Conservation (phyloP, 2,113 vertebrate genomes). For the Coreoperca whiteheadi region DNA sequence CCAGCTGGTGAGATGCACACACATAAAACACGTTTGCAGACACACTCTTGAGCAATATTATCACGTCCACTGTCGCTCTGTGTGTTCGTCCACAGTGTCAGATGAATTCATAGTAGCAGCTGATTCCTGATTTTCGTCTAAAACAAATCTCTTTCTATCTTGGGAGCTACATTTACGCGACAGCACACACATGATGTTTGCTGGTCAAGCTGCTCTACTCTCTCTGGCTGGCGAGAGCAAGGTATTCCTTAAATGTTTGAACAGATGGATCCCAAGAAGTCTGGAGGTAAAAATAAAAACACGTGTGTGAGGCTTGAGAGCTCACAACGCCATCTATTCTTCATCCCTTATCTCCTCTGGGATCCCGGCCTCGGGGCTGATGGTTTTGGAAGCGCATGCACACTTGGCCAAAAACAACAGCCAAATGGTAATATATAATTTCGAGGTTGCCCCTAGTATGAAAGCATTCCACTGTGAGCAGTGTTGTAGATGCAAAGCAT, state of each 20-base stretch:
- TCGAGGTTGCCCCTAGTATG: slow-evolving; percentile 59
- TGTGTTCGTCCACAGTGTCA: slow-evolving; percentile 3
- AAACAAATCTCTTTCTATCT: slow-evolving; percentile 36
- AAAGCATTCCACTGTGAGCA: slow-evolving; percentile 49
- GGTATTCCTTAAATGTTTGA: slow-evolving; percentile 80
- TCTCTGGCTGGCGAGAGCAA: slow-evolving; percentile 60
- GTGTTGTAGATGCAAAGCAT: slow-evolving; percentile 45
- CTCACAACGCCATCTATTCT: slow-evolving; percentile 74
- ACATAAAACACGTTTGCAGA: slow-evolving; percentile 1
- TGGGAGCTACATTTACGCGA: slow-evolving; percentile 65
- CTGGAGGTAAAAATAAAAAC: slow-evolving; percentile 79
- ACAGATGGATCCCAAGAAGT: slow-evolving; percentile 74
- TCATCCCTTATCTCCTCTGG: slow-evolving; percentile 72
- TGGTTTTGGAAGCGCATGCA: slow-evolving; percentile 66
- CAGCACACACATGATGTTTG: slow-evolving; percentile 63
- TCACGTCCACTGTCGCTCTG: background rate
- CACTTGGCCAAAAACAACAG: slow-evolving; percentile 61
- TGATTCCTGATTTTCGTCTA: slow-evolving; percentile 29
- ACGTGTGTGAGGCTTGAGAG: slow-evolving; percentile 59
- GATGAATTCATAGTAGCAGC: slow-evolving; percentile 18
- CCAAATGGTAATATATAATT: slow-evolving; percentile 60
- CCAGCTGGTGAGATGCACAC: slow-evolving; percentile 38
- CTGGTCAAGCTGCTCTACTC: slow-evolving; percentile 59
- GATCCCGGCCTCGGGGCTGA: slow-evolving; percentile 63
- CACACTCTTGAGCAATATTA: slow-evolving; percentile 1